phyloP scores from a whole-genome alignment of 2,888 invertebrate species.

The Thymelicus sylvestris region DNA sequence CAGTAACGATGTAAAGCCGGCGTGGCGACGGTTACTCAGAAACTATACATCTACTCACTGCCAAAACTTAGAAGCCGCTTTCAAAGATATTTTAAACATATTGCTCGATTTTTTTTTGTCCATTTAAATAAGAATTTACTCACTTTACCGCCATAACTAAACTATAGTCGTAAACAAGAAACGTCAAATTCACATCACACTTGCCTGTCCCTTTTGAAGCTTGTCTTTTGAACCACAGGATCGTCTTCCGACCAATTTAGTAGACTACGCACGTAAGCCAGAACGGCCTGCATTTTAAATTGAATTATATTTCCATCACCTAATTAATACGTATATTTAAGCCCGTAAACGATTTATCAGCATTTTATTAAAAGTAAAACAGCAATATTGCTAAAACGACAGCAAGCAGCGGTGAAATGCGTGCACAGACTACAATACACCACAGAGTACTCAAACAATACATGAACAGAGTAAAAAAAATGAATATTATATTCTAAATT shows the following conservation, averaged over 20 bases:
- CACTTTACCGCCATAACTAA: slow-evolving; percentile 81
- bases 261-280: slow-evolving; percentile 73
- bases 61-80: slow-evolving; percentile 73
- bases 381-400: slow-evolving; percentile 25
- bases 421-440: slow-evolving; percentile 21
- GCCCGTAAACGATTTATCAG: slow-evolving; percentile 47
- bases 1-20: slow-evolving; percentile 4
- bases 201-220: slow-evolving; percentile 81
- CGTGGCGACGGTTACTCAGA: background rate
- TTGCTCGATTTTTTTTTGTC: slow-evolving; percentile 43
- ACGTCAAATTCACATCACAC: slow-evolving; percentile 54
- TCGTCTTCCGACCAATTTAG: slow-evolving; percentile 69
- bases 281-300: slow-evolving; percentile 74
- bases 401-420: slow-evolving; percentile 40
- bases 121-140: slow-evolving; percentile 47
- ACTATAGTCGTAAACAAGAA: slow-evolving; percentile 76
- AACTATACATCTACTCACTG: slow-evolving; percentile 55
- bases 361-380: slow-evolving; percentile 37
- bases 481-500: too few species aligned
- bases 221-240: slow-evolving; percentile 55
- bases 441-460: slow-evolving; percentile 12
- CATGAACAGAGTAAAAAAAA: too few species aligned
- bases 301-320: slow-evolving; percentile 70
- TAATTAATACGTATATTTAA: slow-evolving; percentile 41
- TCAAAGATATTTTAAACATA: slow-evolving; percentile 70